Conservation (phyloP, 2,888 invertebrate genomes). For the Drosophila acutilabella region DNA sequence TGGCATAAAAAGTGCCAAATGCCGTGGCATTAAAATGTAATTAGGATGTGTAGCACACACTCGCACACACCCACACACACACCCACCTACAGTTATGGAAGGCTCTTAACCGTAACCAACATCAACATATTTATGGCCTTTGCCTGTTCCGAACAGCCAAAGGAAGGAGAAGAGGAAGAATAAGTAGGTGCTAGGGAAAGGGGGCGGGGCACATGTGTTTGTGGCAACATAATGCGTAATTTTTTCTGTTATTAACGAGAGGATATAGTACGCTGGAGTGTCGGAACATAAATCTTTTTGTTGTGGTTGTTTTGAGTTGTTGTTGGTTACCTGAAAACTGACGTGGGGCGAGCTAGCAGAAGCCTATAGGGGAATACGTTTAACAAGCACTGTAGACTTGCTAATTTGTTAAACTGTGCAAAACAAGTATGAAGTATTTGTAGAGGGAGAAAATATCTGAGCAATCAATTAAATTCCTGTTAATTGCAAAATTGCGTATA, state of each 20-base stretch:
- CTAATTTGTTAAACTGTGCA: slow-evolving; percentile 44
- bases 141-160: slow-evolving; percentile 51
- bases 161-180: neutral
- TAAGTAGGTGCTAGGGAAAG: neutral
- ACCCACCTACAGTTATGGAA: slow-evolving; percentile 5
- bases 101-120: slow-evolving; percentile 28
- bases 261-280: slow-evolving; percentile 42
- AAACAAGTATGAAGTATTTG: slow-evolving; percentile 22
- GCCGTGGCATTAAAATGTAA: slow-evolving; percentile 69
- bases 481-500: slow-evolving; percentile 49
- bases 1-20: slow-evolving; percentile 51
- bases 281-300: slow-evolving; percentile 41
- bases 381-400: slow-evolving; percentile 12
- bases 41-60: slow-evolving; percentile 55
- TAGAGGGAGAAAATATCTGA: slow-evolving; percentile 1
- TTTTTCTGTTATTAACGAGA: slow-evolving; percentile 51
- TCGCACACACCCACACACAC: slow-evolving; percentile 9
- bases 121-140: slow-evolving; percentile 61
- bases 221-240: slow-evolving; percentile 43
- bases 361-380: slow-evolving; percentile 6
- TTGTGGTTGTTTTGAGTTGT: slow-evolving; percentile 6
- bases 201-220: slow-evolving; percentile 16
- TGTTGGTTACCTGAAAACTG: slow-evolving; percentile 30
- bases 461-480: slow-evolving; percentile 34
- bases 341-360: neutral